phyloP scores from a whole-genome alignment of 2,888 invertebrate species.

The Metalampra italica region DNA sequence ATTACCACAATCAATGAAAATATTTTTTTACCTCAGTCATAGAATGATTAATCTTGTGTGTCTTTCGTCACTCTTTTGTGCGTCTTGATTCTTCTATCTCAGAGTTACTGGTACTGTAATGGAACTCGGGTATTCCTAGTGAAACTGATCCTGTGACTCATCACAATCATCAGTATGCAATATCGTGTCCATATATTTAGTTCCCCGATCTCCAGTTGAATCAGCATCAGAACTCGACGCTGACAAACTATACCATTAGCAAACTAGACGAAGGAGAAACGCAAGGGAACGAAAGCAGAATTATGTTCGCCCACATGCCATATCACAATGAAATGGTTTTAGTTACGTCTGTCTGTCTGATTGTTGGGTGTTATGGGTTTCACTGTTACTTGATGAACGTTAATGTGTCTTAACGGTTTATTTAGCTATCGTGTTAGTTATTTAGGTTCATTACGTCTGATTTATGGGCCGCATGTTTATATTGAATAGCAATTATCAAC shows the following conservation, averaged over 20 bases:
- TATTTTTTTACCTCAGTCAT: background rate
- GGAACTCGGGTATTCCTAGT: too few species aligned
- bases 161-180: background rate
- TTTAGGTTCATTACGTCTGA: background rate
- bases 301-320: conserved; percentile 7
- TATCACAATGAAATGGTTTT: conserved; percentile 8
- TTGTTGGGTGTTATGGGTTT: background rate
- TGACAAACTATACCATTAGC: conserved; percentile 12
- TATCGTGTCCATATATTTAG: conserved; percentile 1
- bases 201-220: conserved; percentile 1
- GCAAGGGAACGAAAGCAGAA: conserved; percentile 2
- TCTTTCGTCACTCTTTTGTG: too few species aligned
- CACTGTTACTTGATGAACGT: background rate
- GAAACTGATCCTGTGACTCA: conserved; percentile 3
- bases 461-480: too few species aligned
- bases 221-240: conserved; percentile 2
- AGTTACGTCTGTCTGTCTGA: conserved; percentile 6
- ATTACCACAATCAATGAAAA: too few species aligned
- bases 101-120: too few species aligned
- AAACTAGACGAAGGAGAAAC: conserved; percentile 11
- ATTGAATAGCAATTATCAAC: too few species aligned
- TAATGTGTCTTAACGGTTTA: background rate
- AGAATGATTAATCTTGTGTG: background rate
- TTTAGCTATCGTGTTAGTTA: background rate
- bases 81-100: too few species aligned